These are phyloP conservation scores for Eustalomyia histrio DNA, from an alignment of 2,888 invertebrate species.

Conservation along the genomic window DNA sequence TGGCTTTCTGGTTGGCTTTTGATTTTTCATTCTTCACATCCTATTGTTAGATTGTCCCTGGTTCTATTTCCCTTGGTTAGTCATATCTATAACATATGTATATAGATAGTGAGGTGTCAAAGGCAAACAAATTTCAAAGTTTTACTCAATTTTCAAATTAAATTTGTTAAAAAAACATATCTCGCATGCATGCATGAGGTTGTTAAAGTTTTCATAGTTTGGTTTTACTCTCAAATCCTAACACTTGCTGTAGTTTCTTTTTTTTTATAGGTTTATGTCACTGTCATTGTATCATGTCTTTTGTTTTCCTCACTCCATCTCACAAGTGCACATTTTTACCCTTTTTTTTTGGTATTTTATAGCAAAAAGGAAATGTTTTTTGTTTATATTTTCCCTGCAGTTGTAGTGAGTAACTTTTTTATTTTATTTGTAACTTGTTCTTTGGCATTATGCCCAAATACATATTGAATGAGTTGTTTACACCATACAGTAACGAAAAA, in stretches of 20 bases:
- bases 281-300: slow-evolving; percentile 27
- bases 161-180: slow-evolving; percentile 22
- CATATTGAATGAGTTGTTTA: slow-evolving; percentile 66
- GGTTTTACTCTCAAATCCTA: slow-evolving; percentile 7
- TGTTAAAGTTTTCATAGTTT: slow-evolving; percentile 39
- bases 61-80: background rate
- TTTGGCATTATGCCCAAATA: slow-evolving; percentile 66
- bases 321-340: slow-evolving; percentile 22
- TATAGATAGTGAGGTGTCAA: background rate
- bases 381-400: slow-evolving; percentile 10
- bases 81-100: background rate
- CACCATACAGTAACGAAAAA: slow-evolving; percentile 40
- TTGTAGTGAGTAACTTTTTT: slow-evolving; percentile 15
- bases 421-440: slow-evolving; percentile 38
- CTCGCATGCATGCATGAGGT: slow-evolving; percentile 50
- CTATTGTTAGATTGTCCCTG: too few species aligned
- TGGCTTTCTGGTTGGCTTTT: too few species aligned
- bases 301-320: slow-evolving; percentile 17
- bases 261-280: slow-evolving; percentile 26
- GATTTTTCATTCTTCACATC: too few species aligned
- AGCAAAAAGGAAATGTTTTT: background rate
- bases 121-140: slow-evolving; percentile 15
- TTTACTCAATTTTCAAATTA: slow-evolving; percentile 35
- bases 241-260: slow-evolving; percentile 15
- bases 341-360: slow-evolving; percentile 4